Percentiles rank a stretch among this genome's conserved stretches.
These are phyloP conservation scores for Gulo gulo DNA, from an alignment of 2,113 vertebrate species.

Conservation along the genomic window DNA sequence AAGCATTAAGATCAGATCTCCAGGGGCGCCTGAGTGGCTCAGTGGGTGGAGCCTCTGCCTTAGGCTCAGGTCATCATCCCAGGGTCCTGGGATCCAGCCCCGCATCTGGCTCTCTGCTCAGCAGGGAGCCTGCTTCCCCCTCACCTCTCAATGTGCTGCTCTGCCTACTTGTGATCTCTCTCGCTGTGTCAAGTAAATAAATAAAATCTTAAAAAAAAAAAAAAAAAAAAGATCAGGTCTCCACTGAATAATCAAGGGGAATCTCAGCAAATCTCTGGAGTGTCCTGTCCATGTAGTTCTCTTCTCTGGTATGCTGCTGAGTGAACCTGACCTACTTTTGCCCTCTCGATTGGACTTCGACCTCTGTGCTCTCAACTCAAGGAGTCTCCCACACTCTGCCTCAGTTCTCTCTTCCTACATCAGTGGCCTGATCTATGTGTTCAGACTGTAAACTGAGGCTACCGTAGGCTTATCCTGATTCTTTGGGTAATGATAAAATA, in stretches of 20 bases:
- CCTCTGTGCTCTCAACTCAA: background rate
- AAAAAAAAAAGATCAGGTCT: background rate
- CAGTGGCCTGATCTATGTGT: background rate
- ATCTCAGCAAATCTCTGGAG: background rate
- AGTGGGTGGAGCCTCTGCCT: too few species aligned
- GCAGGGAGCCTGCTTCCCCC: too few species aligned
- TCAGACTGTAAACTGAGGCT: background rate
- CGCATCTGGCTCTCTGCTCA: too few species aligned
- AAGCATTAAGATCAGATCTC: background rate
- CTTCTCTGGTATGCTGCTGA: background rate
- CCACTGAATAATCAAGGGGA: background rate
- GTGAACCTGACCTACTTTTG: background rate
- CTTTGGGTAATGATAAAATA: background rate
- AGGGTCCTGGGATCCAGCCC: too few species aligned
- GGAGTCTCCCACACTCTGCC: background rate
- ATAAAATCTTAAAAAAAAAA: too few species aligned
- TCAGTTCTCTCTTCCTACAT: background rate
- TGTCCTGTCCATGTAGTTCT: background rate
- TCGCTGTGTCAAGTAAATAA: too few species aligned
- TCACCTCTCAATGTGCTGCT: too few species aligned
- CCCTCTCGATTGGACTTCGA: background rate
- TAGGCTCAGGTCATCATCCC: too few species aligned
- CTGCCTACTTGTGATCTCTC: too few species aligned
- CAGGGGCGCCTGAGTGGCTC: too few species aligned
- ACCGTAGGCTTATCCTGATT: background rate